Evolutionary conservation across 2,888 invertebrate genomes (phyloP).

Genomic region (Mythimna impura): DNA sequence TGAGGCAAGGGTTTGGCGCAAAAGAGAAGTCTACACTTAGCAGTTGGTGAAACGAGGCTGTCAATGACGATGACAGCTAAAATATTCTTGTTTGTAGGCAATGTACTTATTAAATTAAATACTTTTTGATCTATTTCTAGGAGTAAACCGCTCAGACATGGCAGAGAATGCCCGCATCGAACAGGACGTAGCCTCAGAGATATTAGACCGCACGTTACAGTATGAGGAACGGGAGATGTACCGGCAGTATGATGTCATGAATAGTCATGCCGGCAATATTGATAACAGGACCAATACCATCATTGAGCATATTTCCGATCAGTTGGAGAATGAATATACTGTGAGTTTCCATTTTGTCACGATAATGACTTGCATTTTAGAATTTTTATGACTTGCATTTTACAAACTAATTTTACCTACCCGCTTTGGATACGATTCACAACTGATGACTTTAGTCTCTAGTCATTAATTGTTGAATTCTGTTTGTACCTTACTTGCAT

Average conservation of each 20-base stretch:
- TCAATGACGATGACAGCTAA: too few species aligned
- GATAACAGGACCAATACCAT: conserved; percentile 86
- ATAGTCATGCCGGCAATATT: conserved; percentile 80
- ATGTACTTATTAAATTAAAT: neutral
- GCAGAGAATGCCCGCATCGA: conserved; percentile 80
- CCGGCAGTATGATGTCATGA: conserved; percentile 77
- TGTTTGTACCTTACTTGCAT: neutral
- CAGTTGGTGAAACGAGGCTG: too few species aligned
- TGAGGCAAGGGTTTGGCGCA: too few species aligned
- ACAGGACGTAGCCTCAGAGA: conserved; percentile 80
- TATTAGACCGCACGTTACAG: conserved; percentile 79
- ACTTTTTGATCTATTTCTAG: conserved; percentile 60
- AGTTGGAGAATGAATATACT: conserved; percentile 77
- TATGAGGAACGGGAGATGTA: conserved; percentile 80
- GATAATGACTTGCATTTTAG: too few species aligned
- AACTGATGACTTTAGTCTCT: neutral
- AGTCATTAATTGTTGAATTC: too few species aligned
- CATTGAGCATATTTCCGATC: conserved; percentile 82
- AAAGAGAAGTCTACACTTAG: too few species aligned
- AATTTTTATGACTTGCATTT: too few species aligned
- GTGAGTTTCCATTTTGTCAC: conserved; percentile 68
- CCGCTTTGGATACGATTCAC: too few species aligned
- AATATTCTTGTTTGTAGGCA: too few species aligned
- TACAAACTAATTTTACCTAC: neutral
- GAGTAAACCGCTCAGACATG: conserved; percentile 76